These are phyloP conservation scores for Zaprionus tsacasi DNA, from an alignment of 1,140 invertebrate species.

Conservation along the genomic window DNA sequence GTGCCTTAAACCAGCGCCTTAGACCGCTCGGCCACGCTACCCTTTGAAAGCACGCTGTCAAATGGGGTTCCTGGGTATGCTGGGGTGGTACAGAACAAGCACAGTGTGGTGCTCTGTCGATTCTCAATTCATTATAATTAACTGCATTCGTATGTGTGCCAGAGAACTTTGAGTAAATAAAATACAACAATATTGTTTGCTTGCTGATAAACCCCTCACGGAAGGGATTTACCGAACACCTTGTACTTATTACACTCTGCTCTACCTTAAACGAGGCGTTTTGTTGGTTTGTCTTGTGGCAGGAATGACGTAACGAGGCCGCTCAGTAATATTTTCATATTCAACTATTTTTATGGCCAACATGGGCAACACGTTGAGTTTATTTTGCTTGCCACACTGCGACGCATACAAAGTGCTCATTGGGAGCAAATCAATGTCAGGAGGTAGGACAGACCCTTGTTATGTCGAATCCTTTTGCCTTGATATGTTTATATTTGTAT, in stretches of 20 bases:
- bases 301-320: constrained; percentile 25
- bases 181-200: neutral
- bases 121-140: neutral
- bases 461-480: constrained; percentile 39
- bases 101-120: neutral
- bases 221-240: neutral
- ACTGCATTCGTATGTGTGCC: neutral
- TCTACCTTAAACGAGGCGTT: neutral
- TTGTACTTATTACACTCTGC: neutral
- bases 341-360: constrained; percentile 56
- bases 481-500: constrained; percentile 55
- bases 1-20: constrained; percentile 99
- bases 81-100: neutral
- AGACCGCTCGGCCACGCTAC: constrained; percentile 99
- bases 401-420: constrained; percentile 77
- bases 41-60: constrained; percentile 55
- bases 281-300: neutral
- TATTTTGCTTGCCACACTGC: constrained; percentile 58
- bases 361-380: constrained; percentile 67
- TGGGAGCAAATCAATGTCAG: constrained; percentile 69
- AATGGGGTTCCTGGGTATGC: neutral
- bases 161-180: neutral
- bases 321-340: constrained; percentile 41
- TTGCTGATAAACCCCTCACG: neutral
- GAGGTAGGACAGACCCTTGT: constrained; percentile 17